Evolutionary conservation across 2,888 invertebrate genomes (phyloP).

Genomic region (Lacanobia wlatinum): DNA sequence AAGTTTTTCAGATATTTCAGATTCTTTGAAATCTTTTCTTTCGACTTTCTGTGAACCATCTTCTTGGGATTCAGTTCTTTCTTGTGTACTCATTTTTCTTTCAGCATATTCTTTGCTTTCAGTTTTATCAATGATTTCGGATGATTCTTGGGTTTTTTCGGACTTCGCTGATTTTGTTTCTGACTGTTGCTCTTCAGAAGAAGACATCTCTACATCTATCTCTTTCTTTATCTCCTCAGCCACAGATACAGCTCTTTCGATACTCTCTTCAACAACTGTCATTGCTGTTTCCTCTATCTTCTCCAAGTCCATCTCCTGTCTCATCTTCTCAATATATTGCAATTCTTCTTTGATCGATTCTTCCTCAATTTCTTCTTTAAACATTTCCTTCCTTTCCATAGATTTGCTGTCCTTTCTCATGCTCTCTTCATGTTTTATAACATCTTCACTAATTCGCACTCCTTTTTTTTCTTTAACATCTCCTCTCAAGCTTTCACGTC

Average conservation of each 20-base stretch:
- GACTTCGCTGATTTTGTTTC: conserved; percentile 40
- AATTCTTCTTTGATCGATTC: conserved; percentile 63
- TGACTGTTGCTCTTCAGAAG: conserved; percentile 20
- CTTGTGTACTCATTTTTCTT: conserved; percentile 39
- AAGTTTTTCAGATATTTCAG: conserved; percentile 32
- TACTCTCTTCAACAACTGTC: conserved; percentile 80
- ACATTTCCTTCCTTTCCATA: conserved; percentile 51
- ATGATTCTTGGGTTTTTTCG: conserved; percentile 37
- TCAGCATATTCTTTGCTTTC: conserved; percentile 33
- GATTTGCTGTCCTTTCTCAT: conserved; percentile 48
- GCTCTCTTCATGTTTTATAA: conserved; percentile 25
- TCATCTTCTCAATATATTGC: conserved; percentile 70
- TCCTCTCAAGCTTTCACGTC: conserved; percentile 24
- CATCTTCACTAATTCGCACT: conserved; percentile 39
- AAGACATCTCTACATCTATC: conserved; percentile 72
- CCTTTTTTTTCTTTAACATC: conserved; percentile 25
- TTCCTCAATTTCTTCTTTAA: conserved; percentile 61
- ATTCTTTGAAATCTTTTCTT: conserved; percentile 36
- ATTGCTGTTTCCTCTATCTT: conserved; percentile 81
- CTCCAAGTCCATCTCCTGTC: conserved; percentile 75
- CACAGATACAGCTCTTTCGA: conserved; percentile 80
- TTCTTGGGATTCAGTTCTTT: conserved; percentile 38
- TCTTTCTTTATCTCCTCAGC: conserved; percentile 81
- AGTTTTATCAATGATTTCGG: conserved; percentile 31
- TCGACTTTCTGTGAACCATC: conserved; percentile 22